phyloP scores from a whole-genome alignment of 1,140 invertebrate species.

The Ceratina japonica region DNA sequence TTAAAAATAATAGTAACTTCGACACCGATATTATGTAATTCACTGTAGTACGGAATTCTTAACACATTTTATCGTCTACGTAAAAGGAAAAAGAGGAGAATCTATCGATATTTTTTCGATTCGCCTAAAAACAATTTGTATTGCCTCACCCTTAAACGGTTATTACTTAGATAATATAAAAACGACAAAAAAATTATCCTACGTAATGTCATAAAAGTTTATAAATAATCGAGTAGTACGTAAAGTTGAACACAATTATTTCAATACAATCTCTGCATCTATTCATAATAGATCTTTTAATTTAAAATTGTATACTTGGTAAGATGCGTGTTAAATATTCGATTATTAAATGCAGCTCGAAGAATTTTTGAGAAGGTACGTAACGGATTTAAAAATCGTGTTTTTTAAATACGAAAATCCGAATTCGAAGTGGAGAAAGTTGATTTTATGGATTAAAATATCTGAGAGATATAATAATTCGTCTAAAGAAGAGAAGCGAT shows the following conservation, averaged over 20 bases:
- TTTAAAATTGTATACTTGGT: neutral
- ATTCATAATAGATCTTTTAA: too few species aligned
- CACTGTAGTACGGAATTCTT: neutral
- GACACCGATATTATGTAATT: neutral
- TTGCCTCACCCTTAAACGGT: neutral
- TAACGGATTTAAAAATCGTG: neutral
- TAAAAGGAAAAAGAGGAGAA: too few species aligned
- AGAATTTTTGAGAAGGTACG: slow-evolving; percentile 1
- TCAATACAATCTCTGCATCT: neutral
- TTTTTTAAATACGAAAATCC: neutral
- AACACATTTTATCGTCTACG: too few species aligned
- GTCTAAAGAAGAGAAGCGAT: slow-evolving; percentile 8
- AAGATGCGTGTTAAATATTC: neutral
- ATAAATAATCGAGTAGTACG: neutral
- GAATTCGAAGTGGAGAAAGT: slow-evolving; percentile 1
- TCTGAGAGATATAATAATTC: slow-evolving; percentile 19
- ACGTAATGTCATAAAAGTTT: neutral
- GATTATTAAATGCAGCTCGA: neutral
- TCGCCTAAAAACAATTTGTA: neutral
- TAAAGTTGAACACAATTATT: neutral
- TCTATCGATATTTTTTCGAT: too few species aligned
- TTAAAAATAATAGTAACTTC: neutral
- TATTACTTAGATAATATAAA: neutral
- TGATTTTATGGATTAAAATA: neutral
- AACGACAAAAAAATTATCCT: neutral